phyloP scores from a whole-genome alignment of 30 jellyfish, hydroid and myxozoan species.

The Hydra vulgaris region DNA sequence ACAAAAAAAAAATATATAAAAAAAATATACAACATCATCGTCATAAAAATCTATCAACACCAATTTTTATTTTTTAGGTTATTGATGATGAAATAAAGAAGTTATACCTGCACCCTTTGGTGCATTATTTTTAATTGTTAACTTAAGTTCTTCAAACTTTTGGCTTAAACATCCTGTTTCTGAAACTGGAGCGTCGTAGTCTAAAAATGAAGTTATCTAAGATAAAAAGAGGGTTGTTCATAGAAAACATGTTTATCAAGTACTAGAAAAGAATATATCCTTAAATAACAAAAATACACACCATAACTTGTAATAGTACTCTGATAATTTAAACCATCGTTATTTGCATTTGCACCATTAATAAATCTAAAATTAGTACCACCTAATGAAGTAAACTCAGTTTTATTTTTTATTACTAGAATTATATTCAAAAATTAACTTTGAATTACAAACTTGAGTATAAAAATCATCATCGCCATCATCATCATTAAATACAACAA shows the following conservation, averaged over 20 bases:
- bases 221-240: no score
- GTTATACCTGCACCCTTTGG: conserved; percentile 14
- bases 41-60: no score
- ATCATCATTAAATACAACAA: background rate
- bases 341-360: conserved; percentile 89
- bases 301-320: conserved; percentile 90
- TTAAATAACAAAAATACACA: background rate
- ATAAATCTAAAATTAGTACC: conserved; percentile 93
- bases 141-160: conserved; percentile 40
- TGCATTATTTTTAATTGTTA: conserved; percentile 39
- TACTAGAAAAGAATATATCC: background rate
- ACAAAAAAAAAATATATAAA: no score
- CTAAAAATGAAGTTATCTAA: no score
- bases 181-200: conserved; percentile 84
- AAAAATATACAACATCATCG: no score
- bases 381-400: conserved; percentile 32
- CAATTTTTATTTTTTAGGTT: no score
- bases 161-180: conserved; percentile 60
- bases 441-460: no score
- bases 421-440: no score
- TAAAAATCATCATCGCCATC: no score
- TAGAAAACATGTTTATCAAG: no score
- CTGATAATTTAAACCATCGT: conserved; percentile 45
- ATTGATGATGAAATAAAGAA: no score
- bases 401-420: no score